Conservation (phyloP, 1,140 invertebrate species). For the Drosophila punjabiensis region DNA sequence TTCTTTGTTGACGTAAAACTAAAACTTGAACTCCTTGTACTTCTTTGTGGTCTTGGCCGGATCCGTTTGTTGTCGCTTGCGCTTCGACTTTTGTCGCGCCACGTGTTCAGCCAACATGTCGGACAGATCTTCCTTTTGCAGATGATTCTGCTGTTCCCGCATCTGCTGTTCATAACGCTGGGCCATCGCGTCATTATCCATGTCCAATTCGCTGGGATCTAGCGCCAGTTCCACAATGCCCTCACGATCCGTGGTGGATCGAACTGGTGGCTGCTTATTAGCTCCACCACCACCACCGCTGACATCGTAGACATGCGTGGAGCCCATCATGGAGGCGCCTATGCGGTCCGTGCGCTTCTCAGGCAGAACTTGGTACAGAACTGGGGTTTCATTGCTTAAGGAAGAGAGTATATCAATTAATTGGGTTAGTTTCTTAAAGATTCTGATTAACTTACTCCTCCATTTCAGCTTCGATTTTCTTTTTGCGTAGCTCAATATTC, state of each 20-base stretch:
- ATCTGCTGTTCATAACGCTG: slow-evolving; percentile 98
- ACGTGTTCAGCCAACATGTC: slow-evolving; percentile 99
- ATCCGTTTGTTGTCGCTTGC: slow-evolving; percentile 95
- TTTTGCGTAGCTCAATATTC: slow-evolving; percentile 98
- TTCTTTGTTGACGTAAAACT: slow-evolving; percentile 29
- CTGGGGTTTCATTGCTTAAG: slow-evolving; percentile 93
- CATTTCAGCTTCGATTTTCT: slow-evolving; percentile 98
- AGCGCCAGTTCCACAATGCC: slow-evolving; percentile 96
- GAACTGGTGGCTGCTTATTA: slow-evolving; percentile 85
- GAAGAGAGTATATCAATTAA: slow-evolving; percentile 42
- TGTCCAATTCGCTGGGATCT: slow-evolving; percentile 98
- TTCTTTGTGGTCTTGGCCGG: slow-evolving; percentile 97
- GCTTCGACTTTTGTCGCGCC: slow-evolving; percentile 96
- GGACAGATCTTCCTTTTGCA: slow-evolving; percentile 97
- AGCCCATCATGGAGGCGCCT: slow-evolving; percentile 98
- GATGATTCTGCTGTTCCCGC: slow-evolving; percentile 94
- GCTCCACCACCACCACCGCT: slow-evolving; percentile 42
- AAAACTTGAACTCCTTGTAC: slow-evolving; percentile 99
- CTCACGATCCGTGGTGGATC: slow-evolving; percentile 86
- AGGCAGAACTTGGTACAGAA: slow-evolving; percentile 96
- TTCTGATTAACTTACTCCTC: slow-evolving; percentile 89
- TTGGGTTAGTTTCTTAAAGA: not conserved
- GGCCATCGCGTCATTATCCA: slow-evolving; percentile 98
- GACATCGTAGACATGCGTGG: slow-evolving; percentile 98
- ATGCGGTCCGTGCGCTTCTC: slow-evolving; percentile 97